Evolutionary conservation across 1,140 invertebrate genomes (phyloP).

Genomic region (Trichonephila clavipes): DNA sequence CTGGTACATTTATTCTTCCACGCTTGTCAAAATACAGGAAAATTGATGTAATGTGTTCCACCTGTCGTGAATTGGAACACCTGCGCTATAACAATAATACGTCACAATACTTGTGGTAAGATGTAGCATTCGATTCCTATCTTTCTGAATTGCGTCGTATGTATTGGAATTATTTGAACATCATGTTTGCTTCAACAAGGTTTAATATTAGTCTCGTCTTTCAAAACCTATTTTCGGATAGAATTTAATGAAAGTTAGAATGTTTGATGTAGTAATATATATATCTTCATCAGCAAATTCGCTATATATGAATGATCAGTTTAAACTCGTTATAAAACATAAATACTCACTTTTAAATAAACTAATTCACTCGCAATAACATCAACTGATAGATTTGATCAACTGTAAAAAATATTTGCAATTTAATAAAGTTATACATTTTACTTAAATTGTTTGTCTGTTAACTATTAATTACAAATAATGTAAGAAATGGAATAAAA

Average conservation of each 20-base stretch:
- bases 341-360: too few species aligned
- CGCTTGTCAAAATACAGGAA: constrained; percentile 18
- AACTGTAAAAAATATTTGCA: too few species aligned
- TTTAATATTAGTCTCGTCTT: neutral
- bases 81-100: constrained; percentile 31
- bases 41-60: neutral
- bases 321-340: too few species aligned
- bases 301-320: too few species aligned
- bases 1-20: neutral
- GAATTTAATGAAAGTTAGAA: neutral
- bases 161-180: neutral
- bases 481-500: too few species aligned
- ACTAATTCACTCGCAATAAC: too few species aligned
- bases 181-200: neutral
- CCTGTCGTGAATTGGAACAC: constrained; percentile 25
- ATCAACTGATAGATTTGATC: too few species aligned
- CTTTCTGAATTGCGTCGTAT: constrained; percentile 5
- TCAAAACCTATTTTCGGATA: neutral
- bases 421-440: too few species aligned
- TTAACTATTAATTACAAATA: too few species aligned
- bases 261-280: neutral
- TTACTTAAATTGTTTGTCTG: too few species aligned
- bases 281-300: too few species aligned
- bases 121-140: neutral
- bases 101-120: constrained; percentile 29